A percentile compares a stretch with the other conserved stretches of the same genome.
These are phyloP conservation scores for Alauda arvensis DNA, from an alignment of 2,797 vertebrate species.

Conservation along the genomic window DNA sequence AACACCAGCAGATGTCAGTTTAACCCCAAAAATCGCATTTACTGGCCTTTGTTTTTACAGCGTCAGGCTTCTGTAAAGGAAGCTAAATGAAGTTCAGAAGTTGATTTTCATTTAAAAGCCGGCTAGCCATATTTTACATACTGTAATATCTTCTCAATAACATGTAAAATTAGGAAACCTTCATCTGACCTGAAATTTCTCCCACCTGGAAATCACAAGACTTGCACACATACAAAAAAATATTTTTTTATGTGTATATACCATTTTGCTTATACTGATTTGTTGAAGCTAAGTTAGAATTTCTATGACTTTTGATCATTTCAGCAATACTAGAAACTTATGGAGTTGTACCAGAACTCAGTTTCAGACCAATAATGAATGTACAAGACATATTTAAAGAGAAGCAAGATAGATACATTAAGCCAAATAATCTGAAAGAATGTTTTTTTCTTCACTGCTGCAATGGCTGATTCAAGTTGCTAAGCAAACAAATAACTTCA, in stretches of 20 bases:
- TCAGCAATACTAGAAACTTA: neutral
- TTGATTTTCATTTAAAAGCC: neutral
- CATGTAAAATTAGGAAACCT: neutral
- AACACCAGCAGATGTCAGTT: constrained; percentile 44
- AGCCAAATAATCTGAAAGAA: neutral
- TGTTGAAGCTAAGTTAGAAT: neutral
- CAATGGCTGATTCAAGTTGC: neutral
- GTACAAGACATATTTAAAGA: neutral
- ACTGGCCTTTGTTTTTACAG: neutral
- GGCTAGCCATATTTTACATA: neutral
- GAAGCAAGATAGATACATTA: neutral
- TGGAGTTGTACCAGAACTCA: neutral
- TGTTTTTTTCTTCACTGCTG: neutral
- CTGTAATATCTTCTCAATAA: neutral
- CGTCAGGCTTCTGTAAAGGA: neutral
- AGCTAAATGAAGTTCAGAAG: neutral
- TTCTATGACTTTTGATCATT: neutral
- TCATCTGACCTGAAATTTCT: neutral
- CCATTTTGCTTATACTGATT: neutral
- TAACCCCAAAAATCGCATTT: neutral
- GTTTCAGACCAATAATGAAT: neutral
- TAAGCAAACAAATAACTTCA: neutral
- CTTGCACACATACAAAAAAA: neutral
- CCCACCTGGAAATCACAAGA: neutral
- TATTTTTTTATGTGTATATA: neutral